Base-by-base conservation (phyloP, 1,140 invertebrate genomes). In the Drosophila miranda region DNA sequence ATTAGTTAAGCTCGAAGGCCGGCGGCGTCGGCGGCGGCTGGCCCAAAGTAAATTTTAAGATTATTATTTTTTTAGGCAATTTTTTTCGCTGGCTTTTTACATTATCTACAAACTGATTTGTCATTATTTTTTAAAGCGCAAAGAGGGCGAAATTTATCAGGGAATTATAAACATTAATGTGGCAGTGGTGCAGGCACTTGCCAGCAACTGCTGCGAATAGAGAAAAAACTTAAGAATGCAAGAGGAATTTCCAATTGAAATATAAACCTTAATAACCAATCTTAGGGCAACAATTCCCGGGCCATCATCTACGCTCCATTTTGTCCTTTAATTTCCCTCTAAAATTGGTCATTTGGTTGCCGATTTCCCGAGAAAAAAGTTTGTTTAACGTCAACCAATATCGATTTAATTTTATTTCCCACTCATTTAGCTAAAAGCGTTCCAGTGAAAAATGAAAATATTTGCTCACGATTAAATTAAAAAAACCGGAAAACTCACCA, bases 391-490 rank as follows among this genome's bases (percentile, higher is more conserved):
- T 87, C 82, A 75, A 58, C 60, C 83, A 75, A 75, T 88, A 89
- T 89, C 88, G 88, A 90, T 90, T 90, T 90, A 90, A 86, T 90
- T 90, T 90, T 87, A 87, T 79, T 90, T 88, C 75, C 34, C 75
- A 84, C 80, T 88, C 87, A 89, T 89, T 89, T 89, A 89, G 83
- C 80, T 89, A 84, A 90, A 82, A 88, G 79, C 77, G 51, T 75
- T 62, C 70, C 58, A 72, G 51, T 60, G 41, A 54, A 78, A 38
- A 89, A 84, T 78, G 77, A 82, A 90, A 90, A 90, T 90, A 90
- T 90, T 90, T 90, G 78, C 87, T 73, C 75, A 81, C 73, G 88
- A 78, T 89, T 90, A 90, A 90, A 83, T 79, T 83, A 74, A 73
- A 82, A 71, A 73, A 62, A 64, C 48, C 41, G 48, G 48, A 41